Evolutionary conservation across 2,113 vertebrate species (phyloP), one percentile per base, ranked within the genome.

Genomic region (Myanophis thanlyinensis): DNA sequence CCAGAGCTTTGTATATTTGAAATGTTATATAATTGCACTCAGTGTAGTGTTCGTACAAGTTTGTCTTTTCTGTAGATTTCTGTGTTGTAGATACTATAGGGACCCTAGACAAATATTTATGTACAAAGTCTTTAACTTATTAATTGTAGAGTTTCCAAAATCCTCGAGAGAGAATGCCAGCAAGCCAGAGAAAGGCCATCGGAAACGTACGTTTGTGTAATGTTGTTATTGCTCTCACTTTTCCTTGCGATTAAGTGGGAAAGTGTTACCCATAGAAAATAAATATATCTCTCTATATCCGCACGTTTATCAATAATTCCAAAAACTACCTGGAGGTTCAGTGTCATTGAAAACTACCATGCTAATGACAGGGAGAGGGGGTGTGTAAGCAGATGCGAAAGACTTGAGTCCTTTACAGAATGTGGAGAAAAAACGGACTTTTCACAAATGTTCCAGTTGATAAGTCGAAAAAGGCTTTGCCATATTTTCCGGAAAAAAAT

Each of bases 81-180:
- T 98, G 98, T 99, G 98, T 98, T 98, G 98, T 99, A 98, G 98
- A 98, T 98, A 99, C 97, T 97, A 97, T 98, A 98, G 98, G 97
- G 97, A 98, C 98, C 98, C 98, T 99, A 99, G 99, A 98, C 97
- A 96, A 98, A 99, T 99, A 99, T 99, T 99, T 99, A 99, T 99
- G 99, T 99, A 98, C 97, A 97, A 97, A 98, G 97, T 97, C 97
- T 97, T 98, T 98, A 98, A 98, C 97, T 98, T 98, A 97, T 98
- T 98, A 99, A 98, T 97, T 97, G 97, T 98, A 98, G 98, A 97
- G 96, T 97, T 97, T 98, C 97, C 97, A 54, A 96, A 98, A 98
- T 97, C 97, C 97, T 98, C 59, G 30, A n/a, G 95, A 97, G 25
- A 13, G 49, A 88, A n/a, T 95, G 97, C 25, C 54, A 80, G 27